These are phyloP conservation scores for Takifugu bimaculatus DNA, from an alignment of 2,113 vertebrate genomes.

Conservation along the genomic window DNA sequence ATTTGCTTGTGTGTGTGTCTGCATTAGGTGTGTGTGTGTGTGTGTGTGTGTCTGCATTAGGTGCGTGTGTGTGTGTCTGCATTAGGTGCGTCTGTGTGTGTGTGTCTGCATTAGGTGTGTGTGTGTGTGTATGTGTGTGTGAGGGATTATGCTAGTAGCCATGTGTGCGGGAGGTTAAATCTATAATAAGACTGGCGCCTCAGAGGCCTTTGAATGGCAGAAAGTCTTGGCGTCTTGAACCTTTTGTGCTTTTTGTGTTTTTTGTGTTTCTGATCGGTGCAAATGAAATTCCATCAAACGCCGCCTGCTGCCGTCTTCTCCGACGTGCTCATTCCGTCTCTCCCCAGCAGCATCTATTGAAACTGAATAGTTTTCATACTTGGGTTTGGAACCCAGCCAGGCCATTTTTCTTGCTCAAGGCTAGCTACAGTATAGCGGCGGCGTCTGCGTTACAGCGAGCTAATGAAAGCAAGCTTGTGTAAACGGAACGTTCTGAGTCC, in stretches of 20 bases:
- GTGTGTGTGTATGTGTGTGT: slow-evolving; percentile 7
- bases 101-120: slow-evolving; percentile 40
- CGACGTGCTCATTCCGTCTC: not conserved
- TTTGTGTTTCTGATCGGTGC: not conserved
- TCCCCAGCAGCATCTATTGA: slow-evolving; percentile 16
- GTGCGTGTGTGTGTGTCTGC: slow-evolving; percentile 14
- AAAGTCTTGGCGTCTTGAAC: slow-evolving; percentile 17
- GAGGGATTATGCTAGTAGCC: slow-evolving; percentile 53
- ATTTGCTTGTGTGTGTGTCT: slow-evolving; percentile 2
- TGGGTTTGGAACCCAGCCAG: slow-evolving; percentile 57
- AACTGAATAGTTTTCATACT: slow-evolving; percentile 59
- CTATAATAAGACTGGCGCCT: slow-evolving; percentile 68
- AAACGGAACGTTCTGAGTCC: slow-evolving; percentile 40
- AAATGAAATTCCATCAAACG: not conserved
- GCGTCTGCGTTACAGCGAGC: slow-evolving; percentile 23
- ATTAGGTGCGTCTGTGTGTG: slow-evolving; percentile 47
- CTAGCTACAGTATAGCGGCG: slow-evolving; percentile 33
- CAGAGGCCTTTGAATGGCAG: slow-evolving; percentile 45
- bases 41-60: slow-evolving; percentile 7
- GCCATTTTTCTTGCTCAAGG: slow-evolving; percentile 61
- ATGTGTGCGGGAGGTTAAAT: slow-evolving; percentile 66
- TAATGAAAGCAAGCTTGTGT: slow-evolving; percentile 50
- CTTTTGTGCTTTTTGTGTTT: not conserved
- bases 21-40: slow-evolving; percentile 10
- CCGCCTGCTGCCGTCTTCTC: slow-evolving; percentile 6